phyloP scores from a whole-genome alignment of 2,113 vertebrate genomes.

The Thalassarche chlororhynchos region DNA sequence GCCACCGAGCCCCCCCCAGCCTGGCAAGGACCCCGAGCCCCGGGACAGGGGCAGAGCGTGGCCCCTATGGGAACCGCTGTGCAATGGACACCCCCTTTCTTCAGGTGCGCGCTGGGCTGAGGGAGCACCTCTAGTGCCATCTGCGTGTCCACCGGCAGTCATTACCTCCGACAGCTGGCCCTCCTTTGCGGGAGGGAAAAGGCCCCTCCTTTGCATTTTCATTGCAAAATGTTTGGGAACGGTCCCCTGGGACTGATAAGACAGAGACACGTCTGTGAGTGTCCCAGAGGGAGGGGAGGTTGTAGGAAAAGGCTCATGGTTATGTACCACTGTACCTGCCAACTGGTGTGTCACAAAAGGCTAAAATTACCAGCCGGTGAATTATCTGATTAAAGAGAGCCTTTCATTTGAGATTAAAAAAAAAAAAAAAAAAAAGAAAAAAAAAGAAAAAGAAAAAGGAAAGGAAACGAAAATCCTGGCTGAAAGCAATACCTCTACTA shows the following conservation, averaged over 20 bases:
- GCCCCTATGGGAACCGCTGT: conserved; percentile 23
- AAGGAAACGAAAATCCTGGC: conserved; percentile 49
- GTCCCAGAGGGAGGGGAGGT: conserved; percentile 69
- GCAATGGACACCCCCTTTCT: background rate
- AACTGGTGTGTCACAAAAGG: conserved; percentile 89
- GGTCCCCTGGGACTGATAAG: conserved; percentile 70
- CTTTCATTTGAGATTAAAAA: conserved; percentile 74
- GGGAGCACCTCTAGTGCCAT: conserved; percentile 72
- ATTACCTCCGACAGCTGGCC: conserved; percentile 77
- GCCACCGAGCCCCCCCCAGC: background rate
- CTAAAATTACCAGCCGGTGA: conserved; percentile 79
- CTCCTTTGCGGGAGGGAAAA: background rate
- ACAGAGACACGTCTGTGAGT: conserved; percentile 74
- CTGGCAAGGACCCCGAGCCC: background rate
- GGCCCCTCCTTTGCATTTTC: conserved; percentile 21
- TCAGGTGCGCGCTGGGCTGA: conserved; percentile 33
- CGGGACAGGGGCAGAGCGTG: background rate
- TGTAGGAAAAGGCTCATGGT: conserved; percentile 70
- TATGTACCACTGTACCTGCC: conserved; percentile 84
- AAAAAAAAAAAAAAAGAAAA: background rate
- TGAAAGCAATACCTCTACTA: conserved; percentile 75
- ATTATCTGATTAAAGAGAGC: conserved; percentile 87
- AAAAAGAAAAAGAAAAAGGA: background rate
- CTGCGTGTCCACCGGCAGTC: conserved; percentile 52
- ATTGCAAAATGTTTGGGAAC: conserved; percentile 66